Conservation (phyloP, 2,888 invertebrate species). For the Parnassius glacialis region DNA sequence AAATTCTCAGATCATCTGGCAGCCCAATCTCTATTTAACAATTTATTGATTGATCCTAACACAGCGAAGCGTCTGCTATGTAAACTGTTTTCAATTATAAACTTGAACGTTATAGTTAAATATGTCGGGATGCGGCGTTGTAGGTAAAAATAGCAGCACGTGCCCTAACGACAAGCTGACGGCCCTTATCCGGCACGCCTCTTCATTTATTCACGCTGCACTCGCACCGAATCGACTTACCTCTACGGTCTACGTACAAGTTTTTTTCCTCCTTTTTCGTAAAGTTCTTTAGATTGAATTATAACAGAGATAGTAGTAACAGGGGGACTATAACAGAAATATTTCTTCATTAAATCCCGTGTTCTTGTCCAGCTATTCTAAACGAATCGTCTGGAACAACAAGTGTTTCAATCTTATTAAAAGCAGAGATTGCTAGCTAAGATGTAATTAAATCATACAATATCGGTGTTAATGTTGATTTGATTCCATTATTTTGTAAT, state of each 20-base stretch:
- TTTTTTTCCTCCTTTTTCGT: not conserved
- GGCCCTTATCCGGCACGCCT: constrained; percentile 46
- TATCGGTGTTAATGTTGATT: not conserved
- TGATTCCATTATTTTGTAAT: not conserved
- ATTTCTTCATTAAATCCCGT: too few relatives aligned
- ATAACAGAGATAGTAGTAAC: too few relatives aligned
- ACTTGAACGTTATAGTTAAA: constrained; percentile 37
- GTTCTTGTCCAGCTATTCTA: too few relatives aligned
- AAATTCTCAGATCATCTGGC: constrained; percentile 6
- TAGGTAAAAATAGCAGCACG: constrained; percentile 59
- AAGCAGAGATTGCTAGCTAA: too few relatives aligned
- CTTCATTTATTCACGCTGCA: constrained; percentile 43
- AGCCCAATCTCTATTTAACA: constrained; percentile 8
- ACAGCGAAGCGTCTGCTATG: constrained; percentile 32
- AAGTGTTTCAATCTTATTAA: too few relatives aligned
- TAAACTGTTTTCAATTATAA: constrained; percentile 34
- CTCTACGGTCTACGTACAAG: not conserved
- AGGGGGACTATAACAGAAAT: too few relatives aligned
- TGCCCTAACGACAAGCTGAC: constrained; percentile 44
- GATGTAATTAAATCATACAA: too few relatives aligned
- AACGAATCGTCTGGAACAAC: too few relatives aligned
- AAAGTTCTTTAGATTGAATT: too few relatives aligned
- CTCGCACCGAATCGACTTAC: constrained; percentile 29
- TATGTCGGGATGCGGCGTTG: constrained; percentile 32
- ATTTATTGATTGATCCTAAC: constrained; percentile 27